Percentiles rank a stretch among this genome's conserved stretches.
These are phyloP conservation scores for Desmophyllum pertusum DNA, from an alignment of 92 coral and sea anemone species.

Conservation along the genomic window DNA sequence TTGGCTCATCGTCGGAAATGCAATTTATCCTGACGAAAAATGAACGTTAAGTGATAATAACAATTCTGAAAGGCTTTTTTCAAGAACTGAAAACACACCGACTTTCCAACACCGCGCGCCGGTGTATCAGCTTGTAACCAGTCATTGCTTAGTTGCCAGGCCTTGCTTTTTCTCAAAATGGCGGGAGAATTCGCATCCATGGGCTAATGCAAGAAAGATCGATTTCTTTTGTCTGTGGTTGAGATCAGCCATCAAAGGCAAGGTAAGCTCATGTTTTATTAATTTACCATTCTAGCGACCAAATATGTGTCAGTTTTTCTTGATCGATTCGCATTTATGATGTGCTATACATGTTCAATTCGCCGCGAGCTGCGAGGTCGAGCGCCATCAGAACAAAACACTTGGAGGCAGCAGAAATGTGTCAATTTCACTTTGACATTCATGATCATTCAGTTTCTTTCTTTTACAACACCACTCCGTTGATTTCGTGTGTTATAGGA, in stretches of 20 bases:
- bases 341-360: not conserved
- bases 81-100: not conserved
- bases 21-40: not conserved
- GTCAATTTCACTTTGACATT: not conserved
- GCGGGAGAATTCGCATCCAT: slow-evolving; percentile 33
- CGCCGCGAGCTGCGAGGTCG: no score
- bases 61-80: not conserved
- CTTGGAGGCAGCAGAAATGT: no score
- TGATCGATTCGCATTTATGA: not conserved
- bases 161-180: slow-evolving; percentile 14
- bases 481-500: not conserved
- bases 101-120: not conserved
- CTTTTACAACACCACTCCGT: not conserved
- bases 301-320: not conserved
- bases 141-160: slow-evolving; percentile 29
- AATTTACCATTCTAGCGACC: not conserved
- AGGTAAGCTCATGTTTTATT: not conserved
- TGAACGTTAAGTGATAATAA: not conserved
- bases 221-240: not conserved
- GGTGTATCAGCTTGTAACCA: slow-evolving; percentile 42
- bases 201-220: not conserved
- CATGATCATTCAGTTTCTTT: not conserved
- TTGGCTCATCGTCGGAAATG: slow-evolving; percentile 9
- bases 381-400: no score
- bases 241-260: not conserved